Percentiles rank a stretch among this genome's conserved stretches.
These are phyloP conservation scores for Lophura swinhoii DNA, from an alignment of 2,797 vertebrate genomes.

Conservation along the genomic window DNA sequence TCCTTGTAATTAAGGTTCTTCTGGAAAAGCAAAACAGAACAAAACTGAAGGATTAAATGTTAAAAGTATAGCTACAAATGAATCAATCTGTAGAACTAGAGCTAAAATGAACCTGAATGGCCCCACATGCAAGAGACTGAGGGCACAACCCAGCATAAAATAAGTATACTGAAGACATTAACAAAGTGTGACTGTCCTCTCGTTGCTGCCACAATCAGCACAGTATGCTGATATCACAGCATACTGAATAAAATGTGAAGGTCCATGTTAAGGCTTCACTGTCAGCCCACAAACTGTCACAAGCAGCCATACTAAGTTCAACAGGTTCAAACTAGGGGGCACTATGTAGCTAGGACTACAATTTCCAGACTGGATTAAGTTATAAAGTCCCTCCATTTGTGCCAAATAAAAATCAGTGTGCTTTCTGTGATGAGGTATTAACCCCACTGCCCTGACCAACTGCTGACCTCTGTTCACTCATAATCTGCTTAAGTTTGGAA, in stretches of 20 bases:
- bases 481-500: conserved; percentile 34
- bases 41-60: background rate
- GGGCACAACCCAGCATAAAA: background rate
- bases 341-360: conserved; percentile 10
- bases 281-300: background rate
- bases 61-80: background rate
- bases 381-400: background rate
- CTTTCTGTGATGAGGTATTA: conserved; percentile 35
- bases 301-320: background rate
- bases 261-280: background rate
- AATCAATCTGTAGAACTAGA: background rate
- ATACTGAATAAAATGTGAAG: accelerated
- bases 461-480: background rate
- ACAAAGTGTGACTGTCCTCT: background rate
- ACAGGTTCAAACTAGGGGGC: conserved; percentile 10
- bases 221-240: background rate
- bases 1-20: background rate
- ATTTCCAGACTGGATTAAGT: background rate
- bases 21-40: background rate
- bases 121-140: background rate
- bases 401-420: conserved; percentile 3
- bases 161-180: background rate
- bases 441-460: conserved; percentile 21
- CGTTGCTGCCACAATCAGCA: background rate
- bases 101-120: background rate